Percentiles rank a stretch among this genome's conserved stretches.
phyloP scores from a whole-genome alignment of 1,140 invertebrate species.

The Drosophila sproati region DNA sequence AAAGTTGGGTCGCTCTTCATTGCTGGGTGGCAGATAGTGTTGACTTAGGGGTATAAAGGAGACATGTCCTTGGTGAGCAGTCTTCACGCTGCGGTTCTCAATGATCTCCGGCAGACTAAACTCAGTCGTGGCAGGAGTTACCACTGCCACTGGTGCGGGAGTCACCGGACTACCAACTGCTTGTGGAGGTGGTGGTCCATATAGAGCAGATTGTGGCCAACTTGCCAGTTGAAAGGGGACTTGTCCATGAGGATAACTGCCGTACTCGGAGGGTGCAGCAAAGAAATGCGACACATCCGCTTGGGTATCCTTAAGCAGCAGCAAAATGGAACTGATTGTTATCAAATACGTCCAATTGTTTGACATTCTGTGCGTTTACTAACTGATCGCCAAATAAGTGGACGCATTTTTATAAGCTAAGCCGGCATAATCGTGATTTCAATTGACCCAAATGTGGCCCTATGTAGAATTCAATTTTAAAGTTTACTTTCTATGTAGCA shows the following conservation, averaged over 20 bases:
- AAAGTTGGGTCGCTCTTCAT: constrained; percentile 66
- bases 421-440: constrained; percentile 49
- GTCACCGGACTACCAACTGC: constrained; percentile 27
- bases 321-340: not conserved
- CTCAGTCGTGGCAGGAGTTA: constrained; percentile 55
- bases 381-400: constrained; percentile 23
- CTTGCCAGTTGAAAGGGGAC: constrained; percentile 39
- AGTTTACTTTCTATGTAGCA: constrained; percentile 54
- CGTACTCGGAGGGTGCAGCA: constrained; percentile 42
- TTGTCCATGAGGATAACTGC: constrained; percentile 47
- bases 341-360: constrained; percentile 38
- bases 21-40: constrained; percentile 65
- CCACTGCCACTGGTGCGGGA: constrained; percentile 55
- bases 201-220: constrained; percentile 30
- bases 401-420: constrained; percentile 65
- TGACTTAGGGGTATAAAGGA: constrained; percentile 71
- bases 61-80: constrained; percentile 33
- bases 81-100: constrained; percentile 70
- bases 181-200: constrained; percentile 45
- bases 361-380: constrained; percentile 61
- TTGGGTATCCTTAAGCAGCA: not conserved
- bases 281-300: constrained; percentile 74
- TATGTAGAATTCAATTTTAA: constrained; percentile 27
- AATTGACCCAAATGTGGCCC: constrained; percentile 46
- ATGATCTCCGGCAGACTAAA: constrained; percentile 73